Evolutionary conservation across 2,113 vertebrate species (phyloP).

Genomic region (Dasyprocta punctata): DNA sequence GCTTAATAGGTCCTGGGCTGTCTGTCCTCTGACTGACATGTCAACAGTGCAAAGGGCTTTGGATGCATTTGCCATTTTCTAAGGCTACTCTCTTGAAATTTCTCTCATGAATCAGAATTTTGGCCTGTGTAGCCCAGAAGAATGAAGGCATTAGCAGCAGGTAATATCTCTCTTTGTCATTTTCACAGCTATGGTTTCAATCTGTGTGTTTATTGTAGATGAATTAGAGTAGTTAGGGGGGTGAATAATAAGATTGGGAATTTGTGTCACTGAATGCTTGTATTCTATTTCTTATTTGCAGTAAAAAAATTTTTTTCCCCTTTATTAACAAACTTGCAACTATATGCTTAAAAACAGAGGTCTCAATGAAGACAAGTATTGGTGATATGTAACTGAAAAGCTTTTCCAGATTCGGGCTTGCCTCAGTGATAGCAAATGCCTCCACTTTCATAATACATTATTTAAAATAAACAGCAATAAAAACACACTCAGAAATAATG

Average conservation of each 20-base stretch:
- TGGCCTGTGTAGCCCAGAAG: background rate
- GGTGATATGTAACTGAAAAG: background rate
- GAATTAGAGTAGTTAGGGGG: background rate
- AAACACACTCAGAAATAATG: background rate
- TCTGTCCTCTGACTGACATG: conserved; percentile 4
- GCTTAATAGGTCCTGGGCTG: conserved; percentile 44
- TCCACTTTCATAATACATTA: background rate
- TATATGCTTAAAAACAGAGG: background rate
- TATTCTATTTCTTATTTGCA: background rate
- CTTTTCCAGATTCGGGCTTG: background rate
- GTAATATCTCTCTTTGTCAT: background rate
- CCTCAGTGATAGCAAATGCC: background rate
- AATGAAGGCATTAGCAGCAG: background rate
- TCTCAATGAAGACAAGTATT: background rate
- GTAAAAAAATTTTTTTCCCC: background rate
- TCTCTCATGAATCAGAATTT: conserved; percentile 49
- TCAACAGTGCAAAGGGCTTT: conserved; percentile 31
- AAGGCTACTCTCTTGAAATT: conserved; percentile 59
- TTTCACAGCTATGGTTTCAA: conserved; percentile 4
- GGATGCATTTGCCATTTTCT: conserved; percentile 50
- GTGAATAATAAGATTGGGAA: background rate
- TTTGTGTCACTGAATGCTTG: background rate
- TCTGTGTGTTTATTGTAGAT: background rate
- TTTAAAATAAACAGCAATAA: background rate
- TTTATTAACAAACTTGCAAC: background rate